Evolutionary conservation across 2,888 invertebrate species (phyloP), one percentile per base, ranked within the genome.

Genomic region (Antitype chi): DNA sequence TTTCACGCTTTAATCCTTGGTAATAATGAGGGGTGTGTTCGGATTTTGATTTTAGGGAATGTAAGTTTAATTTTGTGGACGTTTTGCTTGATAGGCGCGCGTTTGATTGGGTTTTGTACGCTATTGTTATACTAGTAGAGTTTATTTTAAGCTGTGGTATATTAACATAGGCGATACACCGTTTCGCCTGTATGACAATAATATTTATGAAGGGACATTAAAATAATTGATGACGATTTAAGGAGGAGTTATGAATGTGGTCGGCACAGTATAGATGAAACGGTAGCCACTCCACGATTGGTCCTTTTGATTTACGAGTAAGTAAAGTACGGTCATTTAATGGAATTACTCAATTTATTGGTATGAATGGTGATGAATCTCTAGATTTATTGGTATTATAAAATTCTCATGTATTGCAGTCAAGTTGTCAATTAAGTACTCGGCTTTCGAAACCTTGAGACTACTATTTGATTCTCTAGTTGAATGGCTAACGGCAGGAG

Each of bases 151-250:
- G 28, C 38, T 67, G 52, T 13, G 1, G 23, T n/a, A 25, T 52
- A 7, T 62, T 70, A 77, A 70, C 59, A 52, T 47, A 74, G 49
- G 38, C 47, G 71, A 73, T 75, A 80, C 49, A 75, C 68, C 66
- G 38, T 78, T 76, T 76, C 57, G 49, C 70, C 67, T 86, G 57
- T 74, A 87, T 82, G 88, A 89, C 81, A 85, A 80, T 64, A 69
- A 85, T 88, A 87, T 90, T 88, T 90, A 88, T 88, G 85, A 82
- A 79, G 76, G 74, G 76, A 76, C 85, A 87, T 90, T 87, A 87
- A 85, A 82, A 84, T 90, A 88, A 91, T 87, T 87, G 80, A 89
- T 88, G 89, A 81, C 43, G 80, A 88, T 78, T 82, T 82, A 87
- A 85, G 66, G 78, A 89, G 85, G 76, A 89, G 85, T 86, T 87